Base-by-base conservation (phyloP, 2,888 invertebrate genomes). In the Tortrix viridana region DNA sequence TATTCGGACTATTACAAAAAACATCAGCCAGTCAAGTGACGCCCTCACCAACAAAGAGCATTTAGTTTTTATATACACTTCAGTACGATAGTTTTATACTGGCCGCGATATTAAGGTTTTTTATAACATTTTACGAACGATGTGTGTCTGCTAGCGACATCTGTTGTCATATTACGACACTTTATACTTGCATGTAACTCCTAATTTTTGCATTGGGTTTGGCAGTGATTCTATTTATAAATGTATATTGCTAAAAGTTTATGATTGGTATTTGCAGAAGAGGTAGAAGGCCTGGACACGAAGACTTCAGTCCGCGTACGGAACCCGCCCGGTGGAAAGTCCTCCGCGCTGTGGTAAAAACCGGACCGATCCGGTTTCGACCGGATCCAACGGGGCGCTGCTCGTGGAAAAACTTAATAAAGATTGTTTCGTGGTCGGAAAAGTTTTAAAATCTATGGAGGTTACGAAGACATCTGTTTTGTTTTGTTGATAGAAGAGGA, bases 261-360 rank as follows among this genome's bases (percentile, higher is more conserved):
- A 50, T 58, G n/a, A n/a, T 72, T 75, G 58, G 50, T 68, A 67
- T 67, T 93, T 93, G 14, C 94, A 96, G 96, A 96, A 92, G 96
- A 97, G 79, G 82, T 95, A 22, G 96, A 96, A 85, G 96, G 95
- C 57, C 88, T 93, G 14, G 95, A 95, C 60, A 93, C 95, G 71
- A 95, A 96, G 79, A 95, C 97, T 0, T 96, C 96, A 62, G 97
- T 97, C 65, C 95, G 96, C 73, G 97, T 98, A 3, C 94, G 96
- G 81, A 96, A 97, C 93, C 98, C 98, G 7, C 98, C 98, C 1
- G 98, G 98, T 72, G 98, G 98, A 54, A 95, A 96, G 84, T 97
- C 97, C 14, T 96, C 97, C 58, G 95, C 94, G 48, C 95, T 97
- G 82, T 97, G 97, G 97, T 97, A 96, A 94, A 84, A 50, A 50